These are phyloP conservation scores for Silurus aristotelis DNA, from an alignment of 2,797 vertebrate species.

Conservation along the genomic window DNA sequence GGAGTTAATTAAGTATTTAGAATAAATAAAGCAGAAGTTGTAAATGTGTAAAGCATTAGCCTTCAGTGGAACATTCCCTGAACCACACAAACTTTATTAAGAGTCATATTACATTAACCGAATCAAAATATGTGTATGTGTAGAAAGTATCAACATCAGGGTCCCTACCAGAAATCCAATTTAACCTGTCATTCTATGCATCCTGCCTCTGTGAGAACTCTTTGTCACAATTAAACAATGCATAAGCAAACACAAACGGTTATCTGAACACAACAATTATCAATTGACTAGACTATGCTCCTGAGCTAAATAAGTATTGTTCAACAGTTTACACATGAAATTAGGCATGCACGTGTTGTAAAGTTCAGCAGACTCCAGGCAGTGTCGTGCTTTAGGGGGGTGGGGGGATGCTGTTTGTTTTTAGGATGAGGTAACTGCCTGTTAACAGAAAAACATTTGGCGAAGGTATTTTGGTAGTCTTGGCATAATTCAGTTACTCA, in stretches of 20 bases:
- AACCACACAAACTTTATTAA: conserved; percentile 46
- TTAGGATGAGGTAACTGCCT: conserved; percentile 13
- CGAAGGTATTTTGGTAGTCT: background rate
- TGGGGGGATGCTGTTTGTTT: conserved; percentile 3
- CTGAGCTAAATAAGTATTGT: background rate
- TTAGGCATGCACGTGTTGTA: background rate
- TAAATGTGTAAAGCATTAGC: conserved; percentile 61
- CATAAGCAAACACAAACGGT: background rate
- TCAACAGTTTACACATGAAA: conserved; percentile 1
- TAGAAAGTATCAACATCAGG: background rate
- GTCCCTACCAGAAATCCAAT: background rate
- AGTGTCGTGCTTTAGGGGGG: background rate
- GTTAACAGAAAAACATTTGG: background rate
- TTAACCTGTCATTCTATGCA: background rate
- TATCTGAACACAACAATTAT: background rate
- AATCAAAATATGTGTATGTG: conserved; percentile 17
- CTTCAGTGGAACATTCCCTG: conserved; percentile 55
- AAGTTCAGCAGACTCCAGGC: background rate
- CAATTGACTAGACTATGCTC: background rate
- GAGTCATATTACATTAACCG: conserved; percentile 48
- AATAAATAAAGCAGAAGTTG: conserved; percentile 39
- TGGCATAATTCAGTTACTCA: background rate
- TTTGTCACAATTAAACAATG: background rate
- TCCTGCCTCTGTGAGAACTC: background rate
- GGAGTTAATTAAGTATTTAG: conserved; percentile 42